Conservation (phyloP, 1,140 invertebrate genomes). For the Spodoptera litura region DNA sequence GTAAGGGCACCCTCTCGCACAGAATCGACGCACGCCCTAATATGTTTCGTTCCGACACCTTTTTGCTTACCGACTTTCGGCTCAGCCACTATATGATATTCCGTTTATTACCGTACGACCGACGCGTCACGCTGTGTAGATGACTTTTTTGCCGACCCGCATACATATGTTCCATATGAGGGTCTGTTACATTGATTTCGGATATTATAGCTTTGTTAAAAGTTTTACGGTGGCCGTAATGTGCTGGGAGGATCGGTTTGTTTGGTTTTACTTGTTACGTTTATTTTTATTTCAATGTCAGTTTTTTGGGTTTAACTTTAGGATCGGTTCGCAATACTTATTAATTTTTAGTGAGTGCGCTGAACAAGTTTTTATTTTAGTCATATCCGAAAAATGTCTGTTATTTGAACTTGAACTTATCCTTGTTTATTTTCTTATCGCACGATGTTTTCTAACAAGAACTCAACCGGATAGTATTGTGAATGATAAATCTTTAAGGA, state of each 20-base stretch:
- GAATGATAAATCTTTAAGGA: neutral
- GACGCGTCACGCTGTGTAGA: conserved; percentile 56
- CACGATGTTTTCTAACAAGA: neutral
- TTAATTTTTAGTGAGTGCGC: neutral
- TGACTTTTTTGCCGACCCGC: conserved; percentile 71
- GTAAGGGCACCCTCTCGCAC: conserved; percentile 59
- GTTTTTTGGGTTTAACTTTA: neutral
- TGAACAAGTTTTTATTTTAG: conserved; percentile 31
- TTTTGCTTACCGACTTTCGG: conserved; percentile 62
- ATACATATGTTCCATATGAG: conserved; percentile 70
- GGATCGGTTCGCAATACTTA: conserved; percentile 10
- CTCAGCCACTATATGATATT: conserved; percentile 66
- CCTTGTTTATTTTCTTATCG: conserved; percentile 43
- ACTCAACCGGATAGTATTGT: neutral
- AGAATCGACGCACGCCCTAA: conserved; percentile 58
- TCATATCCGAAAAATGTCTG: conserved; percentile 22
- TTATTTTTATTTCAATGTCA: conserved; percentile 21
- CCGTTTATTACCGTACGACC: conserved; percentile 63
- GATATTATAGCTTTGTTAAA: conserved; percentile 53
- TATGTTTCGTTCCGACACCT: conserved; percentile 56
- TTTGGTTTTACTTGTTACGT: conserved; percentile 6
- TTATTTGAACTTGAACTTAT: conserved; percentile 36
- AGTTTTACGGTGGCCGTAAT: conserved; percentile 49
- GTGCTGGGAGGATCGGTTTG: conserved; percentile 10
- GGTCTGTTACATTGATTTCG: conserved; percentile 58